A percentile compares a stretch with the other conserved stretches of the same genome.
Conservation (phyloP, 2,888 invertebrate species). For the Embidobia sp. region DNA sequence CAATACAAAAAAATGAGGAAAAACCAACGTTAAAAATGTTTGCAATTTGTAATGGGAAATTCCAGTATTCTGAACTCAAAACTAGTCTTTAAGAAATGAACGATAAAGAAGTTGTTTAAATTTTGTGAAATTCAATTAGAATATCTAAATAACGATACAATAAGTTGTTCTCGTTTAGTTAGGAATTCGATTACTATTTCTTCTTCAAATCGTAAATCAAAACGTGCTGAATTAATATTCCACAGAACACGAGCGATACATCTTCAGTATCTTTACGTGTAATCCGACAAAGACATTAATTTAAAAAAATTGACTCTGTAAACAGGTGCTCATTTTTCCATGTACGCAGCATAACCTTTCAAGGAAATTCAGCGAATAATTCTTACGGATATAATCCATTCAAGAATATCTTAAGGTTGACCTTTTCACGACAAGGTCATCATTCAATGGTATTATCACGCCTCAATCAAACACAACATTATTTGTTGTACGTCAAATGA, state of each 20-base stretch:
- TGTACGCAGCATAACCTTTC: slow-evolving; percentile 42
- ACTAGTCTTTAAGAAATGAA: no score
- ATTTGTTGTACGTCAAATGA: slow-evolving; percentile 32
- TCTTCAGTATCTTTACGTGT: slow-evolving; percentile 4
- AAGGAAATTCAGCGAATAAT: slow-evolving; percentile 54
- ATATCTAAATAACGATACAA: not conserved
- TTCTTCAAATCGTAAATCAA: not conserved
- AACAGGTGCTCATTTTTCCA: slow-evolving; percentile 36
- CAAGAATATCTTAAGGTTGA: slow-evolving; percentile 55
- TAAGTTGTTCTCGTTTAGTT: not conserved
- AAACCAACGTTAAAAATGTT: no score
- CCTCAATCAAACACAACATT: slow-evolving; percentile 43
- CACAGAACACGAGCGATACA: slow-evolving; percentile 7
- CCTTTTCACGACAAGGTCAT: slow-evolving; percentile 54
- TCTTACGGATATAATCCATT: slow-evolving; percentile 56
- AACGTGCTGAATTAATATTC: slow-evolving; percentile 11
- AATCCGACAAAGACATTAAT: slow-evolving; percentile 21
- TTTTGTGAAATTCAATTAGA: no score
- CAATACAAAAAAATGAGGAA: no score
- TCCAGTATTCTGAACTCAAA: no score
- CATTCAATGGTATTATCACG: slow-evolving; percentile 48
- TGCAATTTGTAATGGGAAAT: no score
- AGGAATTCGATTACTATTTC: no score
- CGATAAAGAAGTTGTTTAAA: no score
- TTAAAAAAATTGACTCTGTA: slow-evolving; percentile 22